Evolutionary conservation across 1,140 invertebrate species (phyloP).

Genomic region (Ganaspis sp.): DNA sequence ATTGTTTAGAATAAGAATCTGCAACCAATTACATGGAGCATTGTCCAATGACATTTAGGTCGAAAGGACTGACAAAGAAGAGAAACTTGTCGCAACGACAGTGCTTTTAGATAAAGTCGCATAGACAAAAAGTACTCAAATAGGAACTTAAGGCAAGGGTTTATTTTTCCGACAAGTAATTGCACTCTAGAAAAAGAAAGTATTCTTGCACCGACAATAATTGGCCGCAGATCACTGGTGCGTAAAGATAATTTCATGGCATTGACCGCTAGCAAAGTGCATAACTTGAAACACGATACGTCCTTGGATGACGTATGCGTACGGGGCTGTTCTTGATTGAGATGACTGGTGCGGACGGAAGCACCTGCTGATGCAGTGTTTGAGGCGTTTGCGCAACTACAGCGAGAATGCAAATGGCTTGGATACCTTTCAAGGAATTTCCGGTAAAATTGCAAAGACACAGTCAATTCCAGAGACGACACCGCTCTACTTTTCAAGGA

Average conservation of each 20-base stretch:
- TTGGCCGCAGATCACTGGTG: conserved; percentile 12
- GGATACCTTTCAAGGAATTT: conserved; percentile 50
- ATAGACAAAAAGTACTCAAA: background rate
- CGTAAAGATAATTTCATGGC: conserved; percentile 31
- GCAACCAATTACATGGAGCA: background rate
- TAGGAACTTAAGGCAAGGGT: background rate
- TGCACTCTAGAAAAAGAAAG: conserved; percentile 18
- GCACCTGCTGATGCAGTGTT: conserved; percentile 52
- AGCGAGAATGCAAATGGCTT: conserved; percentile 52
- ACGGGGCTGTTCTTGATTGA: conserved; percentile 53
- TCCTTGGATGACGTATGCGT: conserved; percentile 40
- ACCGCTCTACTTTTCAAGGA: conserved; percentile 42
- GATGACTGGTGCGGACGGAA: conserved; percentile 49
- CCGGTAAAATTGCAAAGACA: conserved; percentile 44
- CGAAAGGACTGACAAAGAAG: background rate
- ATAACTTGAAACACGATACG: conserved; percentile 45
- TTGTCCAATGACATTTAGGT: background rate
- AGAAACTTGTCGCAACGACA: background rate
- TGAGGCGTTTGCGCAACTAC: conserved; percentile 43
- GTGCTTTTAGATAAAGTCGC: background rate
- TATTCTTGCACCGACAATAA: conserved; percentile 11
- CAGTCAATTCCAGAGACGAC: conserved; percentile 48
- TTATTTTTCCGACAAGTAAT: conserved; percentile 25
- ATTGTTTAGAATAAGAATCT: background rate
- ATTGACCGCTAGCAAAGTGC: conserved; percentile 44